Evolutionary conservation across 2,113 vertebrate genomes (phyloP), one percentile per base, ranked within the genome.

Genomic region (Lasiurus cinereus): DNA sequence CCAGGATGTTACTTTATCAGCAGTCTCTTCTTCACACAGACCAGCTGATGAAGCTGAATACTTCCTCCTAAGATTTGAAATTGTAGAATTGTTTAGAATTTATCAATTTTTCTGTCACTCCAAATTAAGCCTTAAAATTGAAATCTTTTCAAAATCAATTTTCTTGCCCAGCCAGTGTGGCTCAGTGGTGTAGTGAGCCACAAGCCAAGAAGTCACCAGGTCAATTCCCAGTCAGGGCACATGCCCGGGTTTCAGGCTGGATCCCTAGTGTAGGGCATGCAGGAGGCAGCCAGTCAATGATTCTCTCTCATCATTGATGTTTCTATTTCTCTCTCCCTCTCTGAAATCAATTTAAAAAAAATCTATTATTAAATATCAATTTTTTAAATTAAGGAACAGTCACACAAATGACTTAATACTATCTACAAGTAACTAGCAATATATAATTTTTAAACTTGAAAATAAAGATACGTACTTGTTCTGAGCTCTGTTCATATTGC

Each of bases 401-500:
- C 90, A 77, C 67, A 74, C 16, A 80, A 94, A 73, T 69, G 33
- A 82, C 27, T 62, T 70, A 43, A 95, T 73, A 88, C 66, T 91
- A 88, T 56, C 69, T 82, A 29, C 0, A n/a, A 94, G 15, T 73
- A 78, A 69, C 72, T 86, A 92, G 6, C 14, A 82, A 83, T 36
- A 96, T 70, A 6, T 0, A 74, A 94, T 56, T 90, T 94, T 94
- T 94, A 66, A 95, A 94, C 13, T 69, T 80, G 43, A 88, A 97
- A 95, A 91, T 64, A 50, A 93, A 88, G 88, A 92, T 95, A 98
- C 99, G 0, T 98, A 99, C 99, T 99, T 99, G 98, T 99, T 99
- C 98, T 99, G 99, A 84, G 99, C 98, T 98, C 99, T 98, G 98
- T 99, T 99, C 98, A 99, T 99, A 98, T 99, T 99, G 98, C 99